Percentiles rank a stretch among this genome's conserved stretches.
phyloP scores from a whole-genome alignment of 1,140 invertebrate species.

The Trichonephila clavata region DNA sequence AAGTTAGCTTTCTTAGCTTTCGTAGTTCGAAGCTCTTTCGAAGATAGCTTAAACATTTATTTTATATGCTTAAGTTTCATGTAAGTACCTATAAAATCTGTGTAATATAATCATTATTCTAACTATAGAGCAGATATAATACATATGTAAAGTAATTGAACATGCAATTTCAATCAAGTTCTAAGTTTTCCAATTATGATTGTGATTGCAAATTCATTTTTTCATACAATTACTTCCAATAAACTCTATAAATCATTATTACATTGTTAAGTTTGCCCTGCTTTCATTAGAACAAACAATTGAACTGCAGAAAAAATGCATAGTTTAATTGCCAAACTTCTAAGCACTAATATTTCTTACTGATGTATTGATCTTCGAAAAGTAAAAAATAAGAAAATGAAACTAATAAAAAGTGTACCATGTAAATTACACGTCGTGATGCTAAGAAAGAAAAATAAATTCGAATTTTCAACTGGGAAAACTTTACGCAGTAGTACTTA shows the following conservation, averaged over 20 bases:
- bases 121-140: neutral
- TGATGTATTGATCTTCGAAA: neutral
- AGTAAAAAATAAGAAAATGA: neutral
- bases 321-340: conserved; percentile 1
- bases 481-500: conserved; percentile 31
- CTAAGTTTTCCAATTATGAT: neutral
- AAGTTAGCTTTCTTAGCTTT: no score
- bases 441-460: neutral
- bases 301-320: neutral
- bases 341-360: conserved; percentile 22
- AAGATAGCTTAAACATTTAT: no score
- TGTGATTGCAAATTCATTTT: neutral
- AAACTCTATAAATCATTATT: conserved; percentile 17
- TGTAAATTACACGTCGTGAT: conserved; percentile 19
- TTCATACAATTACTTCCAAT: neutral
- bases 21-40: no score
- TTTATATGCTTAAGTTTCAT: no score
- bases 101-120: no score
- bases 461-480: conserved; percentile 4
- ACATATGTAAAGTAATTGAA: neutral
- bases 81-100: no score
- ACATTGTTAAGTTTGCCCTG: neutral
- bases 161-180: neutral
- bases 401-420: neutral
- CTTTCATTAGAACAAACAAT: neutral